Base-by-base conservation (phyloP, 2,113 vertebrate species). In the Zapus hudsonius region DNA sequence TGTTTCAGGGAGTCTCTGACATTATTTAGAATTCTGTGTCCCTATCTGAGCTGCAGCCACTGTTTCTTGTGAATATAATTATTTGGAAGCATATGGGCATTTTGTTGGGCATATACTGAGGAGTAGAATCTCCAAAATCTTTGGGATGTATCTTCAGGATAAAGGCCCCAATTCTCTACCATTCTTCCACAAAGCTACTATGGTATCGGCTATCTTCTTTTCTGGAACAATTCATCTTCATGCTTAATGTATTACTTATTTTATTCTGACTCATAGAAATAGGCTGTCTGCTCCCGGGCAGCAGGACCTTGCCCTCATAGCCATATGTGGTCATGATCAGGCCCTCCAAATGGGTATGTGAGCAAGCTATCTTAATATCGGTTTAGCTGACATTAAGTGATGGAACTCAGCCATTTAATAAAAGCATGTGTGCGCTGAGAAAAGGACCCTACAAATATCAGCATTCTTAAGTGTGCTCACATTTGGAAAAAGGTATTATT, bases 251-350 rank as follows among this genome's bases (percentile, higher is more conserved):
- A 40, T 25, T n/a, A 27, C 20, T 72, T 82, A 78, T 66, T 76
- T 95, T 64, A 80, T 64, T 83, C 38, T 87, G 55, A 29, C 38
- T 74, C 89, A 64, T 16, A n/a, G 55, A 84, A 75, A 7, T 57
- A 10, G 33, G 19, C 31, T 52, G 1, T 15, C 52, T 36, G 20
- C 7, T 83, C 44, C 36, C 25, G 42, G 57, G 23, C 11, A n/a
- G 11, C 23, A 73, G 57, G 38, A 3, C 22, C 38, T 87, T 17
- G 38, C 44, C 12, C 9, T 36, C 31, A 33, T 64, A 17, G 55
- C 36, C 23, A 2, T 79, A 36, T 44, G 11, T 52, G 63, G 6
- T 85, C 29, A 44, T 61, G n/a, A 84, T 7, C 36, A 88, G 36
- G 52, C 47, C 11, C 27, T 82, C 29, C 1, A 17, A 2, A 0